Percentiles rank a stretch among this genome's conserved stretches.
Conservation (phyloP, 2,888 invertebrate species). For the Neoaliturus tenellus region DNA sequence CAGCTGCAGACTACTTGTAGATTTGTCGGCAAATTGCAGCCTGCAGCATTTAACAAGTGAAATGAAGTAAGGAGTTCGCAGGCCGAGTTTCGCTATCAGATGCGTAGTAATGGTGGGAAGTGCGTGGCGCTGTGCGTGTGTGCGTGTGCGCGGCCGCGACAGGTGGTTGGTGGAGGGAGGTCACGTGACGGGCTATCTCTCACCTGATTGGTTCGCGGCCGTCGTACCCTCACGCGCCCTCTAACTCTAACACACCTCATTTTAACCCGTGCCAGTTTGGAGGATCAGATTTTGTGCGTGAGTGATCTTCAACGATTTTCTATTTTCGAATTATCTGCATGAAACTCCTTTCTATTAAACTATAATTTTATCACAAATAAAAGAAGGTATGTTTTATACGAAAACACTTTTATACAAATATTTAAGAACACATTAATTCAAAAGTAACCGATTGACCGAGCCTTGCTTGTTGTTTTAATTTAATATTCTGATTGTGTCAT, state of each 20-base stretch:
- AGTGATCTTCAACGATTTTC: background rate
- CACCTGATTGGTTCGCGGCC: background rate
- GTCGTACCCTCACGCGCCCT: background rate
- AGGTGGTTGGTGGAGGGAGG: background rate
- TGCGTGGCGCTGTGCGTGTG: background rate
- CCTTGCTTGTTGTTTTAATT: too few species aligned
- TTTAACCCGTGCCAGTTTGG: background rate
- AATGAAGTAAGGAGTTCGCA: conserved; percentile 43
- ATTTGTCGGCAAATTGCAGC: conserved; percentile 14
- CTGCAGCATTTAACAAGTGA: conserved; percentile 18
- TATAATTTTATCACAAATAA: too few species aligned
- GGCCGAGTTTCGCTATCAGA: background rate
- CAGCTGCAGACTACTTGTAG: background rate
- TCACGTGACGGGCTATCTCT: conserved; percentile 1
- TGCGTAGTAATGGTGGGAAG: conserved; percentile 40
- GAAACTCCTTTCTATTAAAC: too few species aligned
- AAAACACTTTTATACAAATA: too few species aligned
- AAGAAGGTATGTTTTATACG: too few species aligned
- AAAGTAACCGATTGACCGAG: too few species aligned
- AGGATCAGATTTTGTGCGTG: conserved; percentile 4
- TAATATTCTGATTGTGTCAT: too few species aligned
- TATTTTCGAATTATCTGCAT: background rate
- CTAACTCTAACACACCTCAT: background rate
- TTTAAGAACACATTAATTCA: too few species aligned
- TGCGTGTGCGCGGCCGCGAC: background rate